Base-by-base conservation (phyloP, 2,113 vertebrate species). In the Microcebus griseorufus region DNA sequence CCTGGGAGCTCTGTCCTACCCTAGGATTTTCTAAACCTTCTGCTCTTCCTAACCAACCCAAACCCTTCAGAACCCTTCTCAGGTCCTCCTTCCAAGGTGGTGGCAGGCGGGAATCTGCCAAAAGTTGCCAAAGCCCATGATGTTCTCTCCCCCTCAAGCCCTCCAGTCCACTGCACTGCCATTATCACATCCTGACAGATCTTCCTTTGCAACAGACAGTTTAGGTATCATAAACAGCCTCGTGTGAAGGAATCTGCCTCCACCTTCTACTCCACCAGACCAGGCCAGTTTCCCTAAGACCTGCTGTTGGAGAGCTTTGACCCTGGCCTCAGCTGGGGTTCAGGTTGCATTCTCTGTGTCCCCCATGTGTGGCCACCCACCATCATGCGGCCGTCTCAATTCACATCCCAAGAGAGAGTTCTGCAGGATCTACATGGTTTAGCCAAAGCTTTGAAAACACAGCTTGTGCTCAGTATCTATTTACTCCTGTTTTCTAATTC, bases 71-170 rank as follows among this genome's bases (percentile, higher is more conserved):
- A 75, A 65, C 13, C 0, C 86, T 78, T 39, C 45, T 84, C 22
- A 62, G 39, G 45, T 48, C 23, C n/a, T 51, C 67, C 39, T 73
- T 85, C 23, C 78, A 89, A 67, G 72, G 39, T 7, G 14, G 51
- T 14, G 4, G 16, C 45, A 2, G 16, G 13, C 0, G 1, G 18
- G 34, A 20, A 20, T 18, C 23, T 34, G 22, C n/a, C 45, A 22
- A 32, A 65, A 37, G 14, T 60, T 39, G 11, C 58, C 42, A 23
- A 62, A 70, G 75, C 12, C 81, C 80, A n/a, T 6, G 11, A 29
- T 34, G 17, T 48, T 39, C 64, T 55, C 18, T 37, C 16, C 14
- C 25, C 6, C 2, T 5, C 58, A 75, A 39, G 17, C 34, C 8
- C n/a, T 87, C 67, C 39, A 64, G 39, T 11, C 55, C 17, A 7